These are phyloP conservation scores for Tragelaphus imberbis DNA, from an alignment of 2,113 vertebrate species.

Conservation along the genomic window DNA sequence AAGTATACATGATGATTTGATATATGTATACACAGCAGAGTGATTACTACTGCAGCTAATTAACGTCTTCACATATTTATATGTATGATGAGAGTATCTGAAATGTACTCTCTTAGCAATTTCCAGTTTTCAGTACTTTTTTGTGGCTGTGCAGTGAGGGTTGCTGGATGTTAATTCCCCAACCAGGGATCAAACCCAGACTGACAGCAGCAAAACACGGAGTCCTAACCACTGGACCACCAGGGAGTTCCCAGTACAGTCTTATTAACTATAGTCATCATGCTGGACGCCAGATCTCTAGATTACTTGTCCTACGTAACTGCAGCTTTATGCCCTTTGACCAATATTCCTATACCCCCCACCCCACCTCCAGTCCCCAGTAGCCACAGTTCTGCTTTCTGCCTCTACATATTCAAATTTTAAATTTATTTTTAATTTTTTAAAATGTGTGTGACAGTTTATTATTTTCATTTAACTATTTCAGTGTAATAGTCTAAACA, in stretches of 20 bases:
- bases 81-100: neutral
- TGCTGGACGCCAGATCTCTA: neutral
- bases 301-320: neutral
- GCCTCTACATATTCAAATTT: neutral
- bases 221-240: neutral
- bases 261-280: neutral
- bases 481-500: neutral
- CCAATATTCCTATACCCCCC: neutral
- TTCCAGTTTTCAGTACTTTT: neutral
- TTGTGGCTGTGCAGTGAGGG: neutral
- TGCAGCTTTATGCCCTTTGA: neutral
- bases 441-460: neutral
- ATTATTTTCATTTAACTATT: slow-evolving; percentile 11
- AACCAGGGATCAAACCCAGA: neutral
- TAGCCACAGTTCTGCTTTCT: neutral
- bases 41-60: neutral
- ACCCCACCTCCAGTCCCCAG: neutral
- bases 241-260: neutral
- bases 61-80: neutral
- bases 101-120: neutral
- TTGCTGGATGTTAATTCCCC: neutral
- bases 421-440: neutral
- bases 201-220: neutral
- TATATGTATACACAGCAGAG: neutral
- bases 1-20: neutral